phyloP scores from a whole-genome alignment of 2,888 invertebrate genomes.

The Rhyacophila evoluta region DNA sequence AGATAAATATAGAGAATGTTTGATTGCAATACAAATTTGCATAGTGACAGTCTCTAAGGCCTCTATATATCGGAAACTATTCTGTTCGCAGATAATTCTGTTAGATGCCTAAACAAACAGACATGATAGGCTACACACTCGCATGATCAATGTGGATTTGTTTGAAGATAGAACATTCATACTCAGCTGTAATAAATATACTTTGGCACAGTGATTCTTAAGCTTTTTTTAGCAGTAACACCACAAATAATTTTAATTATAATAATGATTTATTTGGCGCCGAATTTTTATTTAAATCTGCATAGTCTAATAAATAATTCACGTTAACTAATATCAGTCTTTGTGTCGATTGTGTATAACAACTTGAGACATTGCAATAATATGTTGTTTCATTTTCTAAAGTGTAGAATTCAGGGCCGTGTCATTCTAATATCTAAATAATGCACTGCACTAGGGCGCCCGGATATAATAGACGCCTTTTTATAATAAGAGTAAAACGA shows the following conservation, averaged over 20 bases:
- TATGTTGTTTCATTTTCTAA: no score
- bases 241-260: not conserved
- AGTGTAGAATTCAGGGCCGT: no score
- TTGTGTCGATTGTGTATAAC: no score
- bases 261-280: not conserved
- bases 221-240: not conserved
- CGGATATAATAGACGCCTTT: no score
- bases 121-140: not conserved
- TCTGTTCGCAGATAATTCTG: slow-evolving; percentile 28
- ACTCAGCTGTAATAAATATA: not conserved
- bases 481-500: no score
- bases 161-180: not conserved
- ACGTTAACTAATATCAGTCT: no score
- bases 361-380: no score
- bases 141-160: slow-evolving; percentile 29
- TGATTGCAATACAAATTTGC: slow-evolving; percentile 33
- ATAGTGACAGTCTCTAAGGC: slow-evolving; percentile 26
- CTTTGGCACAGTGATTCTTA: no score
- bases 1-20: slow-evolving; percentile 19
- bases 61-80: slow-evolving; percentile 26
- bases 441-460: no score
- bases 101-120: slow-evolving; percentile 43
- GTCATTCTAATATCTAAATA: no score
- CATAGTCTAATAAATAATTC: no score
- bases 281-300: no score